These are phyloP conservation scores for Ganaspis brasiliensis DNA, from an alignment of 2,888 invertebrate species.

Conservation along the genomic window DNA sequence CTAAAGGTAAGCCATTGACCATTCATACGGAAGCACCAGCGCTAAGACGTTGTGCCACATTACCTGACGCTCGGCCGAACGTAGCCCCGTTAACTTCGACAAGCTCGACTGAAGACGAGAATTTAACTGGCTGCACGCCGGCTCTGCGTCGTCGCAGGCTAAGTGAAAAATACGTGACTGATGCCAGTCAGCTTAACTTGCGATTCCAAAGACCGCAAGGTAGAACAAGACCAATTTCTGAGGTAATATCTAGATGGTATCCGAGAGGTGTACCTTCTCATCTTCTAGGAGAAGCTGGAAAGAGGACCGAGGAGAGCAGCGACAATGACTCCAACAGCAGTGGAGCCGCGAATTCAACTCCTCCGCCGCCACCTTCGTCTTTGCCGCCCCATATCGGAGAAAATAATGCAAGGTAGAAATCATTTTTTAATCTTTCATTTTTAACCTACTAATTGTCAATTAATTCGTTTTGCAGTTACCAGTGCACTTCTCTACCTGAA, in stretches of 20 bases:
- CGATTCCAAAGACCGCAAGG: slow-evolving; percentile 87
- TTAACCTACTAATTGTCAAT: too few relatives aligned
- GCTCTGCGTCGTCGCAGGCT: slow-evolving; percentile 89
- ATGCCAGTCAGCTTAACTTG: slow-evolving; percentile 91
- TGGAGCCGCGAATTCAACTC: slow-evolving; percentile 67
- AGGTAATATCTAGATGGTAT: slow-evolving; percentile 69
- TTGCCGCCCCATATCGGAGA: slow-evolving; percentile 77
- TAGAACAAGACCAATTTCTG: slow-evolving; percentile 73
- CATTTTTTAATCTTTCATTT: slow-evolving; percentile 14
- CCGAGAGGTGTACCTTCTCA: slow-evolving; percentile 78
- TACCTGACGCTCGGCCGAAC: slow-evolving; percentile 78
- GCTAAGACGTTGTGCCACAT: slow-evolving; percentile 78
- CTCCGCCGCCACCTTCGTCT: slow-evolving; percentile 71
- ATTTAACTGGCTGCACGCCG: slow-evolving; percentile 82
- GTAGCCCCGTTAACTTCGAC: slow-evolving; percentile 73
- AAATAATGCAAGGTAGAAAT: slow-evolving; percentile 77
- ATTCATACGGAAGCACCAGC: slow-evolving; percentile 70
- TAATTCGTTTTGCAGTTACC: too few relatives aligned
- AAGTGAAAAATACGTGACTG: slow-evolving; percentile 91
- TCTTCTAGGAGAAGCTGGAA: slow-evolving; percentile 73
- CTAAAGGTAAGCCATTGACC: slow-evolving; percentile 74
- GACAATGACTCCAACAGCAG: slow-evolving; percentile 78
- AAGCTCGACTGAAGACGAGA: slow-evolving; percentile 78
- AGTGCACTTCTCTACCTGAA: too few relatives aligned
- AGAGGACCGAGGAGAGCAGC: slow-evolving; percentile 77